Evolutionary conservation across 2,888 invertebrate genomes (phyloP), one percentile per base, ranked within the genome.

Genomic region (Lasioglossum oenotherae): DNA sequence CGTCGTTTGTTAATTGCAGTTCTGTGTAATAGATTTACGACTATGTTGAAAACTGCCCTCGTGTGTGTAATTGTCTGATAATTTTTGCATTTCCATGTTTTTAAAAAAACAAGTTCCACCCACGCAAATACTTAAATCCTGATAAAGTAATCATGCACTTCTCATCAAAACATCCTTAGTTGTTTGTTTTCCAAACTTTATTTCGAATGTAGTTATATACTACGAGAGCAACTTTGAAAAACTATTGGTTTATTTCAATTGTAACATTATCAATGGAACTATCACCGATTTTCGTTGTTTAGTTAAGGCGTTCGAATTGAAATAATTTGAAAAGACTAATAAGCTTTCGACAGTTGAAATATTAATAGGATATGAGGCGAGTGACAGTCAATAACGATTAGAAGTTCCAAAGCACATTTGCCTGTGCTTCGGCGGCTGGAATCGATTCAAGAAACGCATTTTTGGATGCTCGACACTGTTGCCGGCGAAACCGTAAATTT

Each of bases 1-100:
- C 64, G 14, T 73, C 72, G 81, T 83, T 83, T 67, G 76, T 81
- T 83, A 81, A 83, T 81, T 81, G 41, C 64, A 76, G 44, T 73
- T 35, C 31, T 49, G 57, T 53, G 41, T 67, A 78, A 82, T 64
- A 57, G 78, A 76, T 83, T 83, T 76, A 81, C 53, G 73, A 76
- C 76, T 76, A 44, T 19, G 79, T 57, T 3, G 35, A 5, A 0
- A 31, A 19, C 27, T 16, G 8, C 6, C 23, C 35, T 31, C 71
- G 31, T 8, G 27, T 23, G n/a, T 49, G n/a, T 64, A 35, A 74
- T 73, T 60, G 74, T 31, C 19, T 19, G 31, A n/a, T 35, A 16
- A 60, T 73, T 46, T 72, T 60, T 64, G n/a, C 46, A n/a, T 14
- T 23, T 46, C 23, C 16, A 46, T 67, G 46, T 41, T 19, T 31